Conservation (phyloP, 2,888 invertebrate species). For the Artemia sp. region DNA sequence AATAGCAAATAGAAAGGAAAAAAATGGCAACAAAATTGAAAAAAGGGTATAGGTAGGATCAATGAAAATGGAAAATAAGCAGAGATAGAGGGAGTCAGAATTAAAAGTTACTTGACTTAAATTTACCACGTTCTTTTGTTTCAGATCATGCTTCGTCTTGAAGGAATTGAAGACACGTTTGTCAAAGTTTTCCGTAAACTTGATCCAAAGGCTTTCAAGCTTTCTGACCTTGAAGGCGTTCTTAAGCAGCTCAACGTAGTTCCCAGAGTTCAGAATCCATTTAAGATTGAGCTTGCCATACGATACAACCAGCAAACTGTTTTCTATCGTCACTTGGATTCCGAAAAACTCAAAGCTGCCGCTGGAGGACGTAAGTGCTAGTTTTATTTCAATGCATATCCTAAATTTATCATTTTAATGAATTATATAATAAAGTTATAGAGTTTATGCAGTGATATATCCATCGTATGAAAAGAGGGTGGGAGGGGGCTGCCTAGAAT, state of each 20-base stretch:
- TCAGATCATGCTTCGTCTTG: constrained; percentile 3
- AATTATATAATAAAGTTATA: no score
- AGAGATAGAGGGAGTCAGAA: no score
- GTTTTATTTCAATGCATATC: neutral
- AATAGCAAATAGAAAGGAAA: no score
- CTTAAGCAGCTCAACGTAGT: constrained; percentile 19
- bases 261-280: constrained; percentile 20
- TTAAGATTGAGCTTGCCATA: constrained; percentile 21
- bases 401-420: neutral
- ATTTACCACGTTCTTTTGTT: neutral
- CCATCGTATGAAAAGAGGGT: no score
- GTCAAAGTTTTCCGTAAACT: constrained; percentile 20
- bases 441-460: no score
- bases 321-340: constrained; percentile 21
- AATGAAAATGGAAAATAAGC: no score
- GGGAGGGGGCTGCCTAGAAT: no score
- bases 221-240: constrained; percentile 20
- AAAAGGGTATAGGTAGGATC: no score
- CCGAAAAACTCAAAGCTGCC: constrained; percentile 15
- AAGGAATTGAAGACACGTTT: constrained; percentile 22
- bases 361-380: constrained; percentile 12
- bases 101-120: no score
- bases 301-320: constrained; percentile 20
- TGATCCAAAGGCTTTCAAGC: constrained; percentile 23
- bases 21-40: no score